phyloP scores from a whole-genome alignment of 2,888 invertebrate species.

The Ashinkailepas kermadecensis region DNA sequence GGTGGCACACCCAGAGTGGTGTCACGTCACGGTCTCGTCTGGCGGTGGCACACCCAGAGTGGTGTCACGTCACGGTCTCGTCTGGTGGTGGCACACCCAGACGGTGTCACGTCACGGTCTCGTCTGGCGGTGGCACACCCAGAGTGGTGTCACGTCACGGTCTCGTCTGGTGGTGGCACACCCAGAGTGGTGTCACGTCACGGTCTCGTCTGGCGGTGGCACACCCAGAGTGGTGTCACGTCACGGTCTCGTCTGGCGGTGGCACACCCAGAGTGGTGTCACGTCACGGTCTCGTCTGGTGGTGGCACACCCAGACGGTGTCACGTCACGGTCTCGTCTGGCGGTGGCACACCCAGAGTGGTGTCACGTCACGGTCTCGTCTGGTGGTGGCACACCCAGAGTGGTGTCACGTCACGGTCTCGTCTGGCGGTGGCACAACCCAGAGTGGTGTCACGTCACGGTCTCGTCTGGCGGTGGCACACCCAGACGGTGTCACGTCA shows the following conservation, averaged over 20 bases:
- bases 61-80: too few species aligned
- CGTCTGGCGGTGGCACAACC: neutral
- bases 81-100: neutral
- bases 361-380: too few species aligned
- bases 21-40: neutral
- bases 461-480: neutral
- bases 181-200: neutral
- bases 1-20: neutral
- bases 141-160: neutral
- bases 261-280: too few species aligned
- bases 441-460: neutral
- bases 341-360: too few species aligned
- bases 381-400: neutral
- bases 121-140: neutral
- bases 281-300: conserved; percentile 22
- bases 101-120: neutral
- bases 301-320: neutral
- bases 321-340: neutral
- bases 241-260: too few species aligned
- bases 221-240: too few species aligned
- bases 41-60: too few species aligned
- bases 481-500: neutral
- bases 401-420: neutral
- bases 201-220: too few species aligned
- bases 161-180: neutral